Evolutionary conservation across 2,888 invertebrate genomes (phyloP), one percentile per base, ranked within the genome.

Genomic region (Cyaniris semiargus): DNA sequence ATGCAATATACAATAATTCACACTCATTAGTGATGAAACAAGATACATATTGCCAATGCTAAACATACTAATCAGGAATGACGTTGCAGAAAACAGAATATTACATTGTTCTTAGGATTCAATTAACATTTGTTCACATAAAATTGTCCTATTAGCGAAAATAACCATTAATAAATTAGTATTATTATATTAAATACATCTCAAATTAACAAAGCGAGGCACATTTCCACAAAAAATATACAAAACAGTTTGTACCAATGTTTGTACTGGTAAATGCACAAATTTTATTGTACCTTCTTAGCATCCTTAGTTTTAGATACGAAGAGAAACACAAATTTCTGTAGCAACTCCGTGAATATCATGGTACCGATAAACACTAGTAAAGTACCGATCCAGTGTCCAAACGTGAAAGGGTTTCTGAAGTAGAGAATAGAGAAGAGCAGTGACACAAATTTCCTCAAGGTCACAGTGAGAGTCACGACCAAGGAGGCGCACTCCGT

Each of bases 361-460:
- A 98, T 91, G 0, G 99, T 99, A 4, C 99, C 99, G 1, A 96
- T 89, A 88, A 99, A 99, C 1, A 99, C 99, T 70, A 98, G 90
- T 1, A 95, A 84, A 0, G 99, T 98, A 6, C 99, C 99, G 60
- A 97, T 84, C 98, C 99, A 98, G 87, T 99, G 99, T 72, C 96
- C 95, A 0, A 96, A 10, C 0, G 99, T 99, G 86, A 99, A 99
- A 0, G 98, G 97, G 94, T 99, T 99, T 83, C 96, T 95, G 87
- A 99, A 99, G 89, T 99, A 98, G 75, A 98, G 84, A 82, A 99
- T 98, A 0, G 99, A 99, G 86, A 99, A 97, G n/a, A 99, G 89
- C 58, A 99, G 94, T 0, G 99, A 99, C 53, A 98, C 95, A 87
- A 99, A 99, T 91, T 99, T 99, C 76, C 99, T 95, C 77, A 99